Conservation (phyloP, 2,888 invertebrate genomes). For the Cerastis leucographa region DNA sequence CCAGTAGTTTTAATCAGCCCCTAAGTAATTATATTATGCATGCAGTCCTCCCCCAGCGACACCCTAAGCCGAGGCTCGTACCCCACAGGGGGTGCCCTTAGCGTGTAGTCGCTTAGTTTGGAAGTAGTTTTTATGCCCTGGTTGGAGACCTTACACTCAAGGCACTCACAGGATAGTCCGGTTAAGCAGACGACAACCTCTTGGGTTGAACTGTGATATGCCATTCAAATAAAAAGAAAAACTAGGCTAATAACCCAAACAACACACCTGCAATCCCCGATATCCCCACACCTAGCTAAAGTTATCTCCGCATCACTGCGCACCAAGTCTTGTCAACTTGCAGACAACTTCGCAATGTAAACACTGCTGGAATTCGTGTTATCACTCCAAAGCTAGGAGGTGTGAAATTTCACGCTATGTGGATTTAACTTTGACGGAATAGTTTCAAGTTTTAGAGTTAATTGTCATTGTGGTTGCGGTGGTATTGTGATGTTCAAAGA, state of each 20-base stretch:
- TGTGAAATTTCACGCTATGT: constrained; percentile 61
- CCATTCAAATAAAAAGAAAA: too few species aligned
- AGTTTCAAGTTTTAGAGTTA: constrained; percentile 44
- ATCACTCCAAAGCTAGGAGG: constrained; percentile 50
- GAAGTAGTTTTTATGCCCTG: too few species aligned
- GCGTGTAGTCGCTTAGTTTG: too few species aligned
- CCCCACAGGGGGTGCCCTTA: too few species aligned
- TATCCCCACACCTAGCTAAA: background rate
- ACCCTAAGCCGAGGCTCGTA: too few species aligned
- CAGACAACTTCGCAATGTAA: constrained; percentile 65
- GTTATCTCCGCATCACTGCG: constrained; percentile 56
- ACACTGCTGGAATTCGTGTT: constrained; percentile 59
- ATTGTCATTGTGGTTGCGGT: constrained; percentile 18
- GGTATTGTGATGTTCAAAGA: constrained; percentile 25
- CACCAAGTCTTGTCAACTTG: constrained; percentile 66
- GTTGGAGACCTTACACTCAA: too few species aligned
- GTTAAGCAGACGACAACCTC: too few species aligned
- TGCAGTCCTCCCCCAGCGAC: too few species aligned
- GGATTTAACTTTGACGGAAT: constrained; percentile 42
- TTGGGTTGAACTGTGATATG: too few species aligned
- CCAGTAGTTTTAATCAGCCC: too few species aligned
- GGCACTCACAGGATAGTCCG: too few species aligned
- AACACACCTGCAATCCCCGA: background rate
- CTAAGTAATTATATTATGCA: too few species aligned
- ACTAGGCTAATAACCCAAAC: background rate